A percentile compares a stretch with the other conserved stretches of the same genome.
These are phyloP conservation scores for Resseliella maxima DNA, from an alignment of 2,888 invertebrate species.

Conservation along the genomic window DNA sequence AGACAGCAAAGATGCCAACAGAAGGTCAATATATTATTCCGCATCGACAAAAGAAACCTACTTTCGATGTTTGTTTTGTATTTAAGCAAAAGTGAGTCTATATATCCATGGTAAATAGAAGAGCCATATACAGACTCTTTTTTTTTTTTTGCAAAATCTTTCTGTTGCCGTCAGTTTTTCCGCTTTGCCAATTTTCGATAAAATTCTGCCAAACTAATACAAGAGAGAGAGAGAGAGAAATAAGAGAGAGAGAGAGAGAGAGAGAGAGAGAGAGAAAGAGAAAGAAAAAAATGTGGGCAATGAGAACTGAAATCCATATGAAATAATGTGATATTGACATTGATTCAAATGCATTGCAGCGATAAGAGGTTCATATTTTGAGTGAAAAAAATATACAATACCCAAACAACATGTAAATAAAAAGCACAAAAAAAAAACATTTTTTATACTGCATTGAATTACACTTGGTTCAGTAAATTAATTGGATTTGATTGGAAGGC, in stretches of 20 bases:
- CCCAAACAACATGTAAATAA: not conserved
- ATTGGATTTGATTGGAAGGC: slow-evolving; percentile 1
- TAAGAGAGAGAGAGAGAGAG: no score
- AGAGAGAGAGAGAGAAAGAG: not conserved
- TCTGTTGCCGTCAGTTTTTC: slow-evolving; percentile 33
- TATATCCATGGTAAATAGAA: not conserved
- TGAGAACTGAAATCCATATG: not conserved
- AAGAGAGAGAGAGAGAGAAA: no score
- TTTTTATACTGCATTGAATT: slow-evolving; percentile 41
- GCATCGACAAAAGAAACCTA: not conserved
- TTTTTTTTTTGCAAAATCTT: no score
- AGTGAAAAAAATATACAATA: not conserved
- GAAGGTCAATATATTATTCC: slow-evolving; percentile 35
- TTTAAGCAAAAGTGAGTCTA: not conserved
- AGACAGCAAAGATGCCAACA: not conserved
- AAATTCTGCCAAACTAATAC: slow-evolving; percentile 10
- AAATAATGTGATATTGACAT: slow-evolving; percentile 17
- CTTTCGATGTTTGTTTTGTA: slow-evolving; percentile 1
- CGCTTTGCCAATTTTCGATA: slow-evolving; percentile 48
- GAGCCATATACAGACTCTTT: not conserved
- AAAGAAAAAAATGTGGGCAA: not conserved
- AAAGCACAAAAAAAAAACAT: no score
- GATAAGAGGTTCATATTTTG: not conserved
- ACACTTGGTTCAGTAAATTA: slow-evolving; percentile 29
- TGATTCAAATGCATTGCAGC: slow-evolving; percentile 28